Base-by-base conservation (phyloP, 2,888 invertebrate species). In the Podotricha telesiphe region DNA sequence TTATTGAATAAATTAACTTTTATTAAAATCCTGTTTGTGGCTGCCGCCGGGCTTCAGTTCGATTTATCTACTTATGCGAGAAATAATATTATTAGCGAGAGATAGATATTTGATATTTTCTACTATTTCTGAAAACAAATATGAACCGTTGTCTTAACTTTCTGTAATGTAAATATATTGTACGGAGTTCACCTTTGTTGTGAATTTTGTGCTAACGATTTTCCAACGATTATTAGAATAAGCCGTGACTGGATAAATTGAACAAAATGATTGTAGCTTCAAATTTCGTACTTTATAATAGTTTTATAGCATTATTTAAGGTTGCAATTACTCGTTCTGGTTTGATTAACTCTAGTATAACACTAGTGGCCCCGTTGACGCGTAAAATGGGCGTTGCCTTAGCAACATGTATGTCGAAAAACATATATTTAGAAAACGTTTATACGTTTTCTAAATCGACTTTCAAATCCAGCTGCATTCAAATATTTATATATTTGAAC, bases 1-100 rank as follows among this genome's bases (percentile, higher is more conserved):
- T 89, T 89, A 89, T 89, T 86, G 88, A 88, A 89, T 89, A 89
- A 88, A 89, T 89, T 89, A 87, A 86, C 85, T 89, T 88, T 88
- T 88, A 89, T 89, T 88, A 88, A 88, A 88, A 86, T 70, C 66
- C 70, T 72, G 70, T 72, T 72, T 72, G 70, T 66, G 65, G 63
- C 65, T 48, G 53, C 62, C 42, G 20, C 55, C 47, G 53, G 79
- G 73, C 77, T 78, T 76, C 75, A 75, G 74, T 76, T 78, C 80
- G 78, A 82, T 81, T 83, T 83, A 81, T 83, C 81, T 80, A 82
- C 81, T 84, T 85, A 65, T 67, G 67, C 62, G 61, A 64, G 69
- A 65, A 71, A 69, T 69, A 69, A 59, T 69, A 67, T 69, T 66
- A 61, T 56, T 62, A 66, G 62, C 45, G n/a, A 48, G 56, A 67